Percentiles rank a stretch among this genome's conserved stretches.
Conservation (phyloP, 2,113 vertebrate genomes). For the Otocyon megalotis region DNA sequence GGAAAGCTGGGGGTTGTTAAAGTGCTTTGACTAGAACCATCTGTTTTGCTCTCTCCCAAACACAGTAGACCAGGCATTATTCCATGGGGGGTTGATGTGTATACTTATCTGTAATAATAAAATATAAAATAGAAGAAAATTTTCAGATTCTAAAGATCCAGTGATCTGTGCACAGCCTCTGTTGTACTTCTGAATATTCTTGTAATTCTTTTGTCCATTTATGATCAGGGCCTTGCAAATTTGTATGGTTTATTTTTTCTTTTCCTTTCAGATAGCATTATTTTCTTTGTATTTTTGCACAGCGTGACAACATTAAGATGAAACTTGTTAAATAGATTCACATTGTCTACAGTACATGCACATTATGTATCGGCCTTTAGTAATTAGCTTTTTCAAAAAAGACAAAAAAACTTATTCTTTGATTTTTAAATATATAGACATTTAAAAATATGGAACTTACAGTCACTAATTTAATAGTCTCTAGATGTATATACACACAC, state of each 20-base stretch:
- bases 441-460: conserved; percentile 16
- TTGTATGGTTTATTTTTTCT: conserved; percentile 22
- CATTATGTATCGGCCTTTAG: not conserved
- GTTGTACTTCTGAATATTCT: conserved; percentile 73
- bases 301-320: not conserved
- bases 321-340: conserved; percentile 52
- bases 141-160: conserved; percentile 73
- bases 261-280: conserved; percentile 47
- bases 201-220: conserved; percentile 15
- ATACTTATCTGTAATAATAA: conserved; percentile 78
- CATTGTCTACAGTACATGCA: not conserved
- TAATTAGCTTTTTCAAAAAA: not conserved
- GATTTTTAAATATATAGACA: not conserved
- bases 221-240: conserved; percentile 49
- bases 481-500: not conserved
- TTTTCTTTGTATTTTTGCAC: conserved; percentile 61
- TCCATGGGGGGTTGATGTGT: conserved; percentile 46
- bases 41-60: conserved; percentile 81
- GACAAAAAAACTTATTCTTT: not conserved
- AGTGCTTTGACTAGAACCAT: conserved; percentile 83
- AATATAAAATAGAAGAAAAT: conserved; percentile 71
- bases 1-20: conserved; percentile 74
- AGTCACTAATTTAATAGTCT: not conserved
- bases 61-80: conserved; percentile 73
- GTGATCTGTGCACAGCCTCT: conserved; percentile 63